Percentiles rank a stretch among this genome's conserved stretches.
Conservation (phyloP, 35 echinoderm and acorn worm genomes). For the Chiridota heheva region DNA sequence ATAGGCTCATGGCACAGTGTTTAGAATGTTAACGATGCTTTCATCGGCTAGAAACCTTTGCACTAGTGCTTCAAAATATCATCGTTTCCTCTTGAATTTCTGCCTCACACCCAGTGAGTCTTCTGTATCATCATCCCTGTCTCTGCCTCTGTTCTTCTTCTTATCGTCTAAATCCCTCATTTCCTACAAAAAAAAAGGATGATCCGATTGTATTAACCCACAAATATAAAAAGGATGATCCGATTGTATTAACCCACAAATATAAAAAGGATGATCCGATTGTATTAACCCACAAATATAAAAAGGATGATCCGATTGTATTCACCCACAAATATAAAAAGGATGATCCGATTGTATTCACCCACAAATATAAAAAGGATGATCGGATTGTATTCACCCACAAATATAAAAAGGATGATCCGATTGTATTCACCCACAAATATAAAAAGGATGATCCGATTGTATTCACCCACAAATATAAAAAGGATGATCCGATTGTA, state of each 20-base stretch:
- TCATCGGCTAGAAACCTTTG: no score
- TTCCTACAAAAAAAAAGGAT: slow-evolving; percentile 64
- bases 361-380: no score
- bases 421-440: no score
- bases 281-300: background rate
- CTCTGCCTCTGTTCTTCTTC: slow-evolving; percentile 65
- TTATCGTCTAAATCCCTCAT: slow-evolving; percentile 93
- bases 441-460: no score
- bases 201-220: background rate
- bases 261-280: background rate
- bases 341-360: background rate
- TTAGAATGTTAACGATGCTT: no score
- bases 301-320: background rate
- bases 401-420: no score
- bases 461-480: no score
- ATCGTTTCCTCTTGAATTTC: slow-evolving; percentile 80
- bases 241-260: background rate
- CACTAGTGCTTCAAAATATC: no score
- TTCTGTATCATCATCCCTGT: slow-evolving; percentile 64
- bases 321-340: background rate
- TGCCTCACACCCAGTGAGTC: slow-evolving; percentile 79
- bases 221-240: background rate
- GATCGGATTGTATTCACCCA: no score
- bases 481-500: no score
- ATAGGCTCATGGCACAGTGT: no score